These are phyloP conservation scores for Nerophis lumbriciformis DNA, from an alignment of 2,113 vertebrate species.

Conservation along the genomic window DNA sequence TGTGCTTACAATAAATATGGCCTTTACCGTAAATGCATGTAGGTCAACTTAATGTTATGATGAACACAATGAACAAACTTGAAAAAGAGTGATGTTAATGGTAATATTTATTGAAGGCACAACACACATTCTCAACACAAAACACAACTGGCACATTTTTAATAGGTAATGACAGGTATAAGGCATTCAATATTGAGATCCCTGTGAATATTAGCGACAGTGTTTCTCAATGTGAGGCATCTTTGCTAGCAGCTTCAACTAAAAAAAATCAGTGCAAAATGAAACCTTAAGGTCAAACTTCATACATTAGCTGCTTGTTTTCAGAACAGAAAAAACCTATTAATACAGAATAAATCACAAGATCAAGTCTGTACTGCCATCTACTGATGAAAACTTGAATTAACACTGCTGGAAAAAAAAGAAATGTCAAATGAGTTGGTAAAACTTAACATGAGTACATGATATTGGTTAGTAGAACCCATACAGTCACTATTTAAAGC, in stretches of 20 bases:
- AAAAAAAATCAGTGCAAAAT: slow-evolving; percentile 37
- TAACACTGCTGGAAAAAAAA: not conserved
- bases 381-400: not conserved
- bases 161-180: slow-evolving; percentile 22
- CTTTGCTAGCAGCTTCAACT: slow-evolving; percentile 16
- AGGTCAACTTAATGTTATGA: slow-evolving; percentile 10
- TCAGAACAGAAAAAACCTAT: slow-evolving; percentile 12
- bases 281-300: slow-evolving; percentile 5
- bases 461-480: slow-evolving; percentile 1
- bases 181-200: slow-evolving; percentile 41
- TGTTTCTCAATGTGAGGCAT: slow-evolving; percentile 23
- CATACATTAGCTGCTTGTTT: not conserved
- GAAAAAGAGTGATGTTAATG: slow-evolving; percentile 2
- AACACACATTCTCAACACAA: slow-evolving; percentile 50
- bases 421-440: not conserved
- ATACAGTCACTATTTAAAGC: slow-evolving; percentile 1
- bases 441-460: not conserved
- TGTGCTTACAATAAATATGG: slow-evolving; percentile 44
- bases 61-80: slow-evolving; percentile 11
- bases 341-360: slow-evolving; percentile 2
- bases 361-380: slow-evolving; percentile 2
- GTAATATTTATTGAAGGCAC: slow-evolving; percentile 61
- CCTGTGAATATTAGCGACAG: slow-evolving; percentile 19
- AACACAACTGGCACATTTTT: slow-evolving; percentile 36
- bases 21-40: slow-evolving; percentile 17